Conservation (phyloP, 2,888 invertebrate genomes). For the Diaphora mendica region DNA sequence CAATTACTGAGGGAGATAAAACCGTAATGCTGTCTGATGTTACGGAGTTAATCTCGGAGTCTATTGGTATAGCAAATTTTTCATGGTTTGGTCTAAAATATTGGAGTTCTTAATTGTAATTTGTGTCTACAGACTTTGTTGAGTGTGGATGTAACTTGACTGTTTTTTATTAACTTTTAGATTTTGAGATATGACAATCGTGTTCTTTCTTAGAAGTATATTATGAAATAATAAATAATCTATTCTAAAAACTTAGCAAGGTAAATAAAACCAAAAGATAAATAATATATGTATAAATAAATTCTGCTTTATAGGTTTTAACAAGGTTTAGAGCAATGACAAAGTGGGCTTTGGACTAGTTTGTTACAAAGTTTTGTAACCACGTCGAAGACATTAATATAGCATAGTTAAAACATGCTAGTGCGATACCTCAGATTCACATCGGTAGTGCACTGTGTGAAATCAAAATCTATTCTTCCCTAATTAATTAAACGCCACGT, state of each 20-base stretch:
- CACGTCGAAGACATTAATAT: too few species aligned
- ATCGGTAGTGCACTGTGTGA: too few species aligned
- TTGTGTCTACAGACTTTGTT: conserved; percentile 22
- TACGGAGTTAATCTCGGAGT: conserved; percentile 57
- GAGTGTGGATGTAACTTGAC: not conserved
- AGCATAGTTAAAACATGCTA: too few species aligned
- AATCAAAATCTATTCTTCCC: too few species aligned
- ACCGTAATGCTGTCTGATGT: conserved; percentile 67
- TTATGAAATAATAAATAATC: not conserved
- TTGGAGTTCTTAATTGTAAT: conserved; percentile 21
- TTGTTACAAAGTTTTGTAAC: too few species aligned
- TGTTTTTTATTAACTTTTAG: not conserved
- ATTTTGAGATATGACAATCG: not conserved
- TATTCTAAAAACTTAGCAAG: too few species aligned
- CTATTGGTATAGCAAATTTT: conserved; percentile 58
- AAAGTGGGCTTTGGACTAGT: not conserved
- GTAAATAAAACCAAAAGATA: too few species aligned
- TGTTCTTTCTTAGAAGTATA: not conserved
- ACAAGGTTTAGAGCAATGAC: not conserved
- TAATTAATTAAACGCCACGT: too few species aligned
- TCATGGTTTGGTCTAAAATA: conserved; percentile 43
- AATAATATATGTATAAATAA: too few species aligned
- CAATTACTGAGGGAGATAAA: conserved; percentile 77
- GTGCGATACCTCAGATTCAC: too few species aligned
- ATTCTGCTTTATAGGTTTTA: not conserved